Evolutionary conservation across 1,140 invertebrate species (phyloP).

Genomic region (Lasaia peninsularis): DNA sequence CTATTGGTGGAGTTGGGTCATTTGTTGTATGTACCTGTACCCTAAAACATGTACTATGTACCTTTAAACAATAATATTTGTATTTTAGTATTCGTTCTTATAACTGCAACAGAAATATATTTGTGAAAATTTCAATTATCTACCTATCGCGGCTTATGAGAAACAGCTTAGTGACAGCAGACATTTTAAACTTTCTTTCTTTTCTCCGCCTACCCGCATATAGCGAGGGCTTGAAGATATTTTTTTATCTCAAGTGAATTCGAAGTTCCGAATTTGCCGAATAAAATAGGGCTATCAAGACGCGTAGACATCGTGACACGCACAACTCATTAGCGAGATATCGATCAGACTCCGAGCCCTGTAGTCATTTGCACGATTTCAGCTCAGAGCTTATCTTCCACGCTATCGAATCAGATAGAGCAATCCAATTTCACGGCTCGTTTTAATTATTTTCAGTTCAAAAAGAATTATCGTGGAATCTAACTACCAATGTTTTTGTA

Average conservation of each 20-base stretch:
- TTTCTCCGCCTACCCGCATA: too few species aligned
- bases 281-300: not conserved
- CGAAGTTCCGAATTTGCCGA: not conserved
- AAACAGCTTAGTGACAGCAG: too few species aligned
- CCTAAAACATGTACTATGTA: too few species aligned
- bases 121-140: too few species aligned
- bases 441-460: conserved; percentile 11
- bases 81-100: too few species aligned
- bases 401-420: conserved; percentile 9
- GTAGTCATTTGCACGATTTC: conserved; percentile 9
- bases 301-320: not conserved
- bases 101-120: too few species aligned
- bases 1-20: too few species aligned
- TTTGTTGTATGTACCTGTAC: too few species aligned
- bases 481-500: not conserved
- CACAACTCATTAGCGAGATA: conserved; percentile 3
- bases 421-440: conserved; percentile 10
- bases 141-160: too few species aligned
- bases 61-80: too few species aligned
- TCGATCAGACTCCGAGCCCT: not conserved
- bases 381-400: conserved; percentile 6
- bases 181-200: too few species aligned
- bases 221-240: too few species aligned
- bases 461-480: conserved; percentile 11
- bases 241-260: not conserved